A percentile compares a stretch with the other conserved stretches of the same genome.
These are phyloP conservation scores for Actinia tenebrosa DNA, from an alignment of 64 coral and sea anemone species.

Conservation along the genomic window DNA sequence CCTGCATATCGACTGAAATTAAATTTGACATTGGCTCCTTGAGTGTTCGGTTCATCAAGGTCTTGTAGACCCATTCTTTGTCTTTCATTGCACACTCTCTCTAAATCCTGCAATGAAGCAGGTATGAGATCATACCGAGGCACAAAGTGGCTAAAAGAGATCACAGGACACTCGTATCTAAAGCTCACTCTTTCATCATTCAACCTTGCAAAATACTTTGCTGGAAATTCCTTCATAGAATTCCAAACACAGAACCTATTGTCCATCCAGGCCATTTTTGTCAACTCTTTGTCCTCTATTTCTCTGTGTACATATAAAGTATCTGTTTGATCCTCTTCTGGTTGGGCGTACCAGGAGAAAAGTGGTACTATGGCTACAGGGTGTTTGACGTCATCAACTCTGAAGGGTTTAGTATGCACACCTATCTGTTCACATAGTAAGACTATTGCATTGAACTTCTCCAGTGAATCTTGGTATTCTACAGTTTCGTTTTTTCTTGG, in stretches of 20 bases:
- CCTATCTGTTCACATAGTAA: slow-evolving; percentile 53
- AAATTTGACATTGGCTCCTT: slow-evolving; percentile 59
- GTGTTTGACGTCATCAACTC: slow-evolving; percentile 29
- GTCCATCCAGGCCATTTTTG: slow-evolving; percentile 80
- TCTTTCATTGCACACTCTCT: slow-evolving; percentile 62
- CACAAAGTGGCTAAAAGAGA: slow-evolving; percentile 90
- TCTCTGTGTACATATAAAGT: slow-evolving; percentile 60
- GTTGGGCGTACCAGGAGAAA: slow-evolving; percentile 81
- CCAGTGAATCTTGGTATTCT: slow-evolving; percentile 52
- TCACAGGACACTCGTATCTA: slow-evolving; percentile 61
- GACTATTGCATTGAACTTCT: slow-evolving; percentile 60
- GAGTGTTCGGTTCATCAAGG: slow-evolving; percentile 49
- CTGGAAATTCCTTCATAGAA: slow-evolving; percentile 20
- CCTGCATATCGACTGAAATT: slow-evolving; percentile 87
- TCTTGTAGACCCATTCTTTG: slow-evolving; percentile 15
- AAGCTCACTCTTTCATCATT: slow-evolving; percentile 34
- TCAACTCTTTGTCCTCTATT: slow-evolving; percentile 56
- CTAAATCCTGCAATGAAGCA: slow-evolving; percentile 52
- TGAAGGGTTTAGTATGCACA: slow-evolving; percentile 68
- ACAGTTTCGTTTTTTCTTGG: slow-evolving; percentile 1
- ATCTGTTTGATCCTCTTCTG: slow-evolving; percentile 56
- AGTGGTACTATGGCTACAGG: slow-evolving; percentile 67
- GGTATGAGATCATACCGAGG: slow-evolving; percentile 74
- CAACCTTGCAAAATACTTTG: slow-evolving; percentile 63
- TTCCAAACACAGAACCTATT: slow-evolving; percentile 79